Conservation (phyloP, 30 jellyfish, hydroid and myxozoan genomes). For the Hydractinia echinata region DNA sequence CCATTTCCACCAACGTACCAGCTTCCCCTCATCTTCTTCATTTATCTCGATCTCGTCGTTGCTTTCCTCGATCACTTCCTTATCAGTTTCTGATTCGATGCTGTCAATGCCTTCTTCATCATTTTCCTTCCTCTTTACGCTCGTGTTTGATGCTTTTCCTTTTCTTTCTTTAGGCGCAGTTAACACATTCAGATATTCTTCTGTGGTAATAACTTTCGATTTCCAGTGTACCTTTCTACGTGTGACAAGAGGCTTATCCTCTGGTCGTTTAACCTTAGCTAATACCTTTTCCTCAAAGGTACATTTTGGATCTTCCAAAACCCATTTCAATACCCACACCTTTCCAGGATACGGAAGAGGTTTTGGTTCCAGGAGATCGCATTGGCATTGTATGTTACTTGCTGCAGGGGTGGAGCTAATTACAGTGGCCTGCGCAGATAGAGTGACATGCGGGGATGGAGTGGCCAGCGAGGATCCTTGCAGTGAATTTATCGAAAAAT, state of each 20-base stretch:
- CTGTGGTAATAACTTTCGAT: background rate
- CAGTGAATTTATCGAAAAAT: too few relatives aligned
- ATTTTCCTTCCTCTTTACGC: background rate
- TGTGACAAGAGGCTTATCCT: background rate
- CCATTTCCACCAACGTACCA: too few relatives aligned
- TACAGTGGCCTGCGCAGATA: background rate
- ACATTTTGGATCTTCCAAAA: background rate
- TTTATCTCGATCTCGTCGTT: too few relatives aligned
- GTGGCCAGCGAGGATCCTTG: background rate
- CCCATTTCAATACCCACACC: conserved; percentile 4
- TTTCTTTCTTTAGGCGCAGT: background rate
- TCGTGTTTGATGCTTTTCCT: background rate
- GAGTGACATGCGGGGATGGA: background rate
- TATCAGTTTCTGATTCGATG: background rate
- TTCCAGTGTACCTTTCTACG: conserved; percentile 5
- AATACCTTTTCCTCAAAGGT: background rate
- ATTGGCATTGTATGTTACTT: background rate
- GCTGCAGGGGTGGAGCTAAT: background rate
- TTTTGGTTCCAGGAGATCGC: background rate
- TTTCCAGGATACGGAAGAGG: conserved; percentile 9
- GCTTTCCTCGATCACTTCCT: too few relatives aligned
- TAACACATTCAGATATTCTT: background rate
- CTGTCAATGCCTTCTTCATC: background rate
- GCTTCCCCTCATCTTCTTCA: too few relatives aligned
- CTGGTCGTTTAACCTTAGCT: background rate